phyloP scores from a whole-genome alignment of 2,113 vertebrate genomes.

The Sander lucioperca region DNA sequence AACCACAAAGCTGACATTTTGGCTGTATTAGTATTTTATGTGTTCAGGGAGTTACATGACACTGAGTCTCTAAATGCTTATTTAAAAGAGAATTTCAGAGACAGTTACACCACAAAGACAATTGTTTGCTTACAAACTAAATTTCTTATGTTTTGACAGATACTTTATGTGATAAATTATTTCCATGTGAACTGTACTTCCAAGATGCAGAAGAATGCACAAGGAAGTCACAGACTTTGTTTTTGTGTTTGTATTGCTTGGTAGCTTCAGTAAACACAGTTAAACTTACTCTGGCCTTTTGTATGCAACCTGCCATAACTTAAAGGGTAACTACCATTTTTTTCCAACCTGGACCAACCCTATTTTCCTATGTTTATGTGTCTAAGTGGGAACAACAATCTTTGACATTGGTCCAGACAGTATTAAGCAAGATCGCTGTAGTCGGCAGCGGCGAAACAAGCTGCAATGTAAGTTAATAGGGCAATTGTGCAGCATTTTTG shows the following conservation, averaged over 20 bases:
- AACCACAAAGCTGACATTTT: not conserved
- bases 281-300: not conserved
- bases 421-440: too few species aligned
- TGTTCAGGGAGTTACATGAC: too few species aligned
- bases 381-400: too few species aligned
- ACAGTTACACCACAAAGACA: not conserved
- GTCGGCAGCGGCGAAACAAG: too few species aligned
- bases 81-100: constrained; percentile 5
- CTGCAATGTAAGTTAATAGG: too few species aligned
- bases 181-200: not conserved
- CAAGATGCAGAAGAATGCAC: not conserved
- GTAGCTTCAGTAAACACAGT: not conserved
- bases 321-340: too few species aligned
- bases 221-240: not conserved
- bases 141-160: not conserved
- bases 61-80: not conserved
- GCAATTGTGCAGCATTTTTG: too few species aligned
- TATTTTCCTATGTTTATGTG: too few species aligned
- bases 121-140: not conserved
- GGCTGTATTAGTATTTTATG: not conserved
- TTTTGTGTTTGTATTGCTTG: not conserved
- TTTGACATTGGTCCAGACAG: too few species aligned
- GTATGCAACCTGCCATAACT: not conserved
- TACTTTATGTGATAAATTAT: not conserved
- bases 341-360: too few species aligned